Conservation (phyloP, 2,888 invertebrate species). For the Patella depressa region DNA sequence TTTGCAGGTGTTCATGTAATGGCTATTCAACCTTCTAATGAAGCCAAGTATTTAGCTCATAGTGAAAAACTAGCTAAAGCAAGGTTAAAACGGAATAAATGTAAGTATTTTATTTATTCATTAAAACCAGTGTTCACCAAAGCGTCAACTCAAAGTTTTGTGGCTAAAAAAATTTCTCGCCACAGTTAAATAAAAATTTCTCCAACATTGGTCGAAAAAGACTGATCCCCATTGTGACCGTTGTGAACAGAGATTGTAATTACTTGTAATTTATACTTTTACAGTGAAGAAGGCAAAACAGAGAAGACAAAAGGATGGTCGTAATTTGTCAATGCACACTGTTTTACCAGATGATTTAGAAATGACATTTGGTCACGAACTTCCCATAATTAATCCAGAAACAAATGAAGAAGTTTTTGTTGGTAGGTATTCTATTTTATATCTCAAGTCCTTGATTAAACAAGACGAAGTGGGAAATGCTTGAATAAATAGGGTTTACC, state of each 20-base stretch:
- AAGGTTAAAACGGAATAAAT: constrained; percentile 7
- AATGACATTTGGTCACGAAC: constrained; percentile 32
- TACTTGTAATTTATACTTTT: background rate
- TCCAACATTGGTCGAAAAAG: too few species aligned
- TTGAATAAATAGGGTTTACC: too few species aligned
- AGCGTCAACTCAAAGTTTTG: too few species aligned
- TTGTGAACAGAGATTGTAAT: too few species aligned
- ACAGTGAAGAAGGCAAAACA: constrained; percentile 7
- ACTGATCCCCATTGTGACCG: too few species aligned
- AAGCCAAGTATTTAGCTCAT: constrained; percentile 18
- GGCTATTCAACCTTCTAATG: constrained; percentile 15
- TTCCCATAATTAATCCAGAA: constrained; percentile 49
- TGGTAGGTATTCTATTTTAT: constrained; percentile 30
- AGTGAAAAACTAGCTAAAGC: constrained; percentile 7
- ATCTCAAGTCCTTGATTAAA: background rate
- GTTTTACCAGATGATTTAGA: constrained; percentile 38
- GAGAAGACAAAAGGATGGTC: constrained; percentile 8
- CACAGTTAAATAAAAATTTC: too few species aligned
- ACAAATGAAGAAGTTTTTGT: constrained; percentile 42
- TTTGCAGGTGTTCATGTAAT: background rate
- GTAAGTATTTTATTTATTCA: background rate
- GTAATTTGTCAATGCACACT: constrained; percentile 53
- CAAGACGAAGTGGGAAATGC: background rate
- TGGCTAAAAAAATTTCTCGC: too few species aligned
- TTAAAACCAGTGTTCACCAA: too few species aligned